These are phyloP conservation scores for Phortica magna DNA, from an alignment of 2,888 invertebrate species.

Conservation along the genomic window DNA sequence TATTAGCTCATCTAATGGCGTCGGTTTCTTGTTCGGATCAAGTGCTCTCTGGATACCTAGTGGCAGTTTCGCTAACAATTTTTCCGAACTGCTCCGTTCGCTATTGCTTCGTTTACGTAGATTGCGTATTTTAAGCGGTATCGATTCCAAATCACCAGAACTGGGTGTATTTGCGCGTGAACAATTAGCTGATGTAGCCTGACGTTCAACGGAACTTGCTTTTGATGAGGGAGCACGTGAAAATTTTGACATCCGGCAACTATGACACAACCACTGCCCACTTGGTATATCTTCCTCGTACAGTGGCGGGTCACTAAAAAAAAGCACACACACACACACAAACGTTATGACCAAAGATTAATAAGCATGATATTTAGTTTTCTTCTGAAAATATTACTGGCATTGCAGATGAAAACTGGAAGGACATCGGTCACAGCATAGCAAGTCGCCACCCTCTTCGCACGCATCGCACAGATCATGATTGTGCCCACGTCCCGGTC, in stretches of 20 bases:
- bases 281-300: conserved; percentile 92
- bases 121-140: conserved; percentile 78
- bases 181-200: conserved; percentile 76
- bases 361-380: neutral
- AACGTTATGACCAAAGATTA: no score
- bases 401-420: conserved; percentile 97
- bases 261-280: conserved; percentile 95
- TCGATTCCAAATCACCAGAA: conserved; percentile 67
- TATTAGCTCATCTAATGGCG: conserved; percentile 88
- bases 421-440: conserved; percentile 97
- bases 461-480: conserved; percentile 97
- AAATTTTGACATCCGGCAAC: conserved; percentile 81
- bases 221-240: conserved; percentile 75
- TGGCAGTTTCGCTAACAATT: conserved; percentile 70
- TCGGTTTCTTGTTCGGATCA: conserved; percentile 78
- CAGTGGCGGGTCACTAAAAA: conserved; percentile 91
- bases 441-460: conserved; percentile 94
- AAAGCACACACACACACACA: neutral
- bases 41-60: conserved; percentile 72
- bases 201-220: conserved; percentile 78
- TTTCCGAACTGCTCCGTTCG: conserved; percentile 73
- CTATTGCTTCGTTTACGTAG: conserved; percentile 76
- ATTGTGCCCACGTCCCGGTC: conserved; percentile 93
- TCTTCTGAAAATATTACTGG: conserved; percentile 84
- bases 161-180: conserved; percentile 73